Evolutionary conservation across 1,140 invertebrate genomes (phyloP), one percentile per base, ranked within the genome.

Genomic region (Uloborus diversus): DNA sequence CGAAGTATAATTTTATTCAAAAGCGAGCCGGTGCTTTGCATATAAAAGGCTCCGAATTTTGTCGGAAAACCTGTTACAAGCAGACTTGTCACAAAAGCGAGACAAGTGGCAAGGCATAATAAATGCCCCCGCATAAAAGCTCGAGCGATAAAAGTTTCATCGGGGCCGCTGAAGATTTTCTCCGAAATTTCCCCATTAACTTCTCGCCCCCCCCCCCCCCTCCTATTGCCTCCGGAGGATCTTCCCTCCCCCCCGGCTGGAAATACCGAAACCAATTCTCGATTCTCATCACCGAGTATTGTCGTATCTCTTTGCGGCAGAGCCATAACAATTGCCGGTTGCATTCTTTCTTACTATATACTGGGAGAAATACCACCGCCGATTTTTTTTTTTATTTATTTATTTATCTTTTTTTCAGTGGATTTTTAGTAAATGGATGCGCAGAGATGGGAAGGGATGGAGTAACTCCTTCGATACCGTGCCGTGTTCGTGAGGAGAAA

Each of bases 161-260:
- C 33, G 69, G 69, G 69, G 33, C 32, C 25, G 25, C 20, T 33
- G 69, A 61, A 73, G 69, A 73, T 73, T 73, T 73, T 61, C 69
- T 47, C 32, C 62, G 20, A 73, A 73, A 73, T 73, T 73, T 73
- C 69, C 56, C 69, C 69, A 73, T 73, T 73, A 73, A 73, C 56
- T 73, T 61, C 56, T 23, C 37, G 56, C 51, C 53, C 23, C 33
- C 14, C 14, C 20, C 33, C 62, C 65, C 28, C n/a, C 27, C 20
- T 9, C 33, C 42, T 30, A 32, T 49, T 70, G 35, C 25, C 53
- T 53, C 33, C 33, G 2, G n/a, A 35, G 23, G 23, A 73, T 33
- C 42, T 69, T 27, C 42, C 20, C 25, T 56, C 28, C 49, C 20
- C 66, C 20, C 7, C 51, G n/a, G 49, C 32, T 17, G 49, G 20